phyloP scores from a whole-genome alignment of 30 jellyfish, hydroid and myxozoan genomes.

The Catostylus mosaicus region DNA sequence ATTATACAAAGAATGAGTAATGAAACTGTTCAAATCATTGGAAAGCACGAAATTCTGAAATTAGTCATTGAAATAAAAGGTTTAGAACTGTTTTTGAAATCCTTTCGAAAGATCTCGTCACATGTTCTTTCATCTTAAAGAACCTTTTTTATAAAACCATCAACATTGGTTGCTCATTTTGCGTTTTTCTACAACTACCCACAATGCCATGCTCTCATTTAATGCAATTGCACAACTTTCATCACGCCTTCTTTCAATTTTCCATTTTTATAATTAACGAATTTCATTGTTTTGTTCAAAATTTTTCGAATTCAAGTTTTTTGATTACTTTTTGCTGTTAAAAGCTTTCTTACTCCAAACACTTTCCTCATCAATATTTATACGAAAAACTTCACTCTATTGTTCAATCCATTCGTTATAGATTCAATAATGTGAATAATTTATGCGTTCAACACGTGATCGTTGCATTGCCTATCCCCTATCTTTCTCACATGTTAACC shows the following conservation, averaged over 20 bases:
- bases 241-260: background rate
- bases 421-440: conserved; percentile 34
- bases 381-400: background rate
- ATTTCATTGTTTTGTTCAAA: background rate
- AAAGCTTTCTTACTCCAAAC: conserved; percentile 8
- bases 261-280: conserved; percentile 1
- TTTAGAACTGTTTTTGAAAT: too few species aligned
- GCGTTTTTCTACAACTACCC: background rate
- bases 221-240: background rate
- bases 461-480: background rate
- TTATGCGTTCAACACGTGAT: conserved; percentile 43
- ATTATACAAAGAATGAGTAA: too few species aligned
- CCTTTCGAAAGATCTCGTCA: too few species aligned
- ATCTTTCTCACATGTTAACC: background rate
- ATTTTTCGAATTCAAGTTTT: background rate
- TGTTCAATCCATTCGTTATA: conserved; percentile 8
- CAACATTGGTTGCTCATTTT: background rate
- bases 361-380: conserved; percentile 29
- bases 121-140: too few species aligned
- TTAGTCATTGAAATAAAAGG: too few species aligned
- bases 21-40: too few species aligned
- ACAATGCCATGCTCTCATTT: background rate
- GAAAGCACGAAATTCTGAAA: too few species aligned
- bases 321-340: conserved; percentile 8
- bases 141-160: too few species aligned